These are phyloP conservation scores for Gadopsis bispinosus DNA, from an alignment of 2,797 vertebrate genomes.

Conservation along the genomic window DNA sequence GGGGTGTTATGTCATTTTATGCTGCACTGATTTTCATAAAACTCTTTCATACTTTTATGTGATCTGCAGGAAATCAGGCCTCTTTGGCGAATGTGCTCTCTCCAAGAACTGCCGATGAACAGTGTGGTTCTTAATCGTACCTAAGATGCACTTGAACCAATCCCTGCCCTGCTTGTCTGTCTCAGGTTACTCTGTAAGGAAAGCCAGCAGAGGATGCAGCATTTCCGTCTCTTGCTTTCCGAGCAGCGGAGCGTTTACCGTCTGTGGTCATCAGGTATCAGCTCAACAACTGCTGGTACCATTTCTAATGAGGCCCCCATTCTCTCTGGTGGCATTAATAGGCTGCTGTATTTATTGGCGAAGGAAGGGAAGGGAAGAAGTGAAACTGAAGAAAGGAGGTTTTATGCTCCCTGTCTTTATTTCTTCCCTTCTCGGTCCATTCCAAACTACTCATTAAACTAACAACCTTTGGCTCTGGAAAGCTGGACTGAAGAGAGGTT, in stretches of 20 bases:
- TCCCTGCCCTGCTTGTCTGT: slow-evolving; percentile 19
- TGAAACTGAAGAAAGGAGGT: slow-evolving; percentile 37
- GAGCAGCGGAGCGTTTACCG: slow-evolving; percentile 44
- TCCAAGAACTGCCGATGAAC: slow-evolving; percentile 4
- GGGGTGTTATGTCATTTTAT: slow-evolving; percentile 37
- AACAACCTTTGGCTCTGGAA: slow-evolving; percentile 44
- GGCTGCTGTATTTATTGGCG: slow-evolving; percentile 58
- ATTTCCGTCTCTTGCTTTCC: slow-evolving; percentile 54
- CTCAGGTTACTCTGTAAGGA: slow-evolving; percentile 69
- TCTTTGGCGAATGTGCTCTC: slow-evolving; percentile 7
- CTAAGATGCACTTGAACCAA: slow-evolving; percentile 38
- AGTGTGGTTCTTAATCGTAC: slow-evolving; percentile 25
- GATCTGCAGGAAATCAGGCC: slow-evolving; percentile 31
- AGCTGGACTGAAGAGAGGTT: slow-evolving; percentile 8
- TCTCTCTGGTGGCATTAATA: slow-evolving; percentile 51
- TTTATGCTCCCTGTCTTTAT: slow-evolving; percentile 42
- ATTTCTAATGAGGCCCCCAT: slow-evolving; percentile 52
- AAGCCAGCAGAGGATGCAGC: slow-evolving; percentile 55
- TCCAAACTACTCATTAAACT: slow-evolving; percentile 51
- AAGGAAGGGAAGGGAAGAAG: slow-evolving; percentile 20
- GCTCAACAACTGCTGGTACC: slow-evolving; percentile 48
- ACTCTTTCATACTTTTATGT: slow-evolving; percentile 16
- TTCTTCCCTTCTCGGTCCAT: slow-evolving; percentile 9
- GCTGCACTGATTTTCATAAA: slow-evolving; percentile 32
- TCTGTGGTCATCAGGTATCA: slow-evolving; percentile 46